Evolutionary conservation across 2,113 vertebrate genomes (phyloP), one percentile per base, ranked within the genome.

Genomic region (Corythornis cristatus): DNA sequence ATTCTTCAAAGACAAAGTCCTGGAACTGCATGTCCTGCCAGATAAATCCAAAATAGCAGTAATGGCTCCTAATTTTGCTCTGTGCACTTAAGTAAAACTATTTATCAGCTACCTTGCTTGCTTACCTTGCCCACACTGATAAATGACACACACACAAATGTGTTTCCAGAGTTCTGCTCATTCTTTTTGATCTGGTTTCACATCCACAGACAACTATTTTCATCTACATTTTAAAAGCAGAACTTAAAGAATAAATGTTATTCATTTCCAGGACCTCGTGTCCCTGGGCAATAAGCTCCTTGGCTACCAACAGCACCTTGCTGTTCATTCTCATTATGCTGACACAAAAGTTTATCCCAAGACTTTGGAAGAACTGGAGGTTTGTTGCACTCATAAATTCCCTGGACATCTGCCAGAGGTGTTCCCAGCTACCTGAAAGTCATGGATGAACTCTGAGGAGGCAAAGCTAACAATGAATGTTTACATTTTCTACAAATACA

Each of bases 311-410:
- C 19, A 82, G 70, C 77, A 93, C 22, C n/a, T 82, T 81, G 20
- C n/a, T 81, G 35, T 67, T 93, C 12, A 1, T 76, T 91, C 61
- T 76, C 2, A 1, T 80, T 89, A 70, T 53, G 33, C 40, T 91
- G 84, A 51, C 23, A 43, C 42, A 13, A 35, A 79, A 76, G 87
- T 83, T 93, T 76, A 54, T 82, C 60, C 45, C 33, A 82, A 91
- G 66, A 72, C 18, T 15, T 43, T 61, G 61, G 48, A 92, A 84
- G 78, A 94, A 90, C 17, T 43, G 48, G 29, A 85, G 71, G 12
- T 50, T 91, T 85, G 62, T 79, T 87, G 54, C 54, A 73, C 17
- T 93, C 66, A 58, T 91, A 80, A 89, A 88, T 95, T 80, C 54
- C 67, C 71, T 85, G 82, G 25, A 66, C 72, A 11, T 76, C 58